phyloP scores from a whole-genome alignment of 2,888 invertebrate species.

The Pyrochroa serraticornis region DNA sequence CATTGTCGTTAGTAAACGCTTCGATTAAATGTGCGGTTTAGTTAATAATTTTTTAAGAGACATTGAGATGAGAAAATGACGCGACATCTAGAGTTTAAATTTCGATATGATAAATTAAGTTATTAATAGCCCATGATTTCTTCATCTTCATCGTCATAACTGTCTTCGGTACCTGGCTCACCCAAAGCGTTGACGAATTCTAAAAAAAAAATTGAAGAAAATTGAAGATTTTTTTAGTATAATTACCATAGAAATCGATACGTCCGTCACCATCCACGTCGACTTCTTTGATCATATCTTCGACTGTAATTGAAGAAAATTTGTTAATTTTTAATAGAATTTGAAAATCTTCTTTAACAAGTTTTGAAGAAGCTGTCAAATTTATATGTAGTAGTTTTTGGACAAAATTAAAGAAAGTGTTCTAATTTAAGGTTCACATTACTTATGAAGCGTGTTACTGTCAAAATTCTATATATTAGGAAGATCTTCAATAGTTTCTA shows the following conservation, averaged over 20 bases:
- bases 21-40: too few species aligned
- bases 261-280: slow-evolving; percentile 94
- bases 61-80: slow-evolving; percentile 13
- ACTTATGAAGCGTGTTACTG: too few species aligned
- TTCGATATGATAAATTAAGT: slow-evolving; percentile 14
- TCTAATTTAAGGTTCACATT: too few species aligned
- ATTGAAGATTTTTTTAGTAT: slow-evolving; percentile 3
- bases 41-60: not conserved
- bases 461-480: too few species aligned
- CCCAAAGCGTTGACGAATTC: slow-evolving; percentile 85
- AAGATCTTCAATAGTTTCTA: too few species aligned
- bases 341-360: not conserved
- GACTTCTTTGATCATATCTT: slow-evolving; percentile 96
- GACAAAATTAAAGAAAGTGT: too few species aligned
- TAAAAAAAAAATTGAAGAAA: slow-evolving; percentile 51
- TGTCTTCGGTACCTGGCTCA: slow-evolving; percentile 76
- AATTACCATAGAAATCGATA: slow-evolving; percentile 87
- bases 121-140: slow-evolving; percentile 44
- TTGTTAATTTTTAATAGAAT: not conserved
- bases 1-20: too few species aligned
- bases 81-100: slow-evolving; percentile 15
- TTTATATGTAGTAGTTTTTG: too few species aligned
- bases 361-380: too few species aligned
- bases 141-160: slow-evolving; percentile 77
- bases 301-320: slow-evolving; percentile 68